Percentiles rank a stretch among this genome's conserved stretches.
Conservation (phyloP, 2,113 vertebrate species). For the Nothobranchius kuhntae region DNA sequence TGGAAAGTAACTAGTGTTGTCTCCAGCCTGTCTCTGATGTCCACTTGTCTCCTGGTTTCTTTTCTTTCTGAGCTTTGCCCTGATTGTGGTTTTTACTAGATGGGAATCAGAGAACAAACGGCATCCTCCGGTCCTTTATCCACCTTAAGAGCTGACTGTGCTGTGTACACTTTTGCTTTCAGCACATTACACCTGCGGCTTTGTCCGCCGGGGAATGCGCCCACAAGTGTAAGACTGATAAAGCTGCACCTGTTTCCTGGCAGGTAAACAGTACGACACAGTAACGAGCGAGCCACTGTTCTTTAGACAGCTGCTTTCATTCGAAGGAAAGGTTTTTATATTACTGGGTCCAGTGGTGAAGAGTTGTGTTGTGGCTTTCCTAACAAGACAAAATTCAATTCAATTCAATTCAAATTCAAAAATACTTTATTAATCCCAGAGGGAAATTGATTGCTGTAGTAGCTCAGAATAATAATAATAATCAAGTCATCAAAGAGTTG, state of each 20-base stretch:
- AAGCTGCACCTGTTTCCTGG: conserved; percentile 67
- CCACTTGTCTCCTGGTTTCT: conserved; percentile 10
- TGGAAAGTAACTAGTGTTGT: conserved; percentile 20
- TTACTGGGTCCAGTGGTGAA: conserved; percentile 35
- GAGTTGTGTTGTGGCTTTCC: conserved; percentile 26
- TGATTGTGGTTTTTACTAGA: neutral
- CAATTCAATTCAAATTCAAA: too few relatives aligned
- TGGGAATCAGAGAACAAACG: conserved; percentile 37
- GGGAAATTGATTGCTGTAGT: too few relatives aligned
- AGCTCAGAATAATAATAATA: too few relatives aligned
- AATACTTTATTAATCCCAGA: too few relatives aligned
- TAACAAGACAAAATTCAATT: conserved; percentile 24
- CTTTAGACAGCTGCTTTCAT: conserved; percentile 41
- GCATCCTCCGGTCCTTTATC: conserved; percentile 31
- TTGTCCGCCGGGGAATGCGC: conserved; percentile 62
- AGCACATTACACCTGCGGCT: conserved; percentile 66
- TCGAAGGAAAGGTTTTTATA: conserved; percentile 17
- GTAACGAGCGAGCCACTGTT: conserved; percentile 47
- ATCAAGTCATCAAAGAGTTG: too few relatives aligned
- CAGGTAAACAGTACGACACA: conserved; percentile 66
- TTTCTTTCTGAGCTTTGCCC: too few relatives aligned
- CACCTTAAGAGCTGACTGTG: conserved; percentile 48
- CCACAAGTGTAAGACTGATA: conserved; percentile 51
- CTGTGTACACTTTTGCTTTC: conserved; percentile 65
- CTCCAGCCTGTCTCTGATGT: neutral